Evolutionary conservation across 2,113 vertebrate species (phyloP), one percentile per base, ranked within the genome.

Genomic region (Elanus axillaris): DNA sequence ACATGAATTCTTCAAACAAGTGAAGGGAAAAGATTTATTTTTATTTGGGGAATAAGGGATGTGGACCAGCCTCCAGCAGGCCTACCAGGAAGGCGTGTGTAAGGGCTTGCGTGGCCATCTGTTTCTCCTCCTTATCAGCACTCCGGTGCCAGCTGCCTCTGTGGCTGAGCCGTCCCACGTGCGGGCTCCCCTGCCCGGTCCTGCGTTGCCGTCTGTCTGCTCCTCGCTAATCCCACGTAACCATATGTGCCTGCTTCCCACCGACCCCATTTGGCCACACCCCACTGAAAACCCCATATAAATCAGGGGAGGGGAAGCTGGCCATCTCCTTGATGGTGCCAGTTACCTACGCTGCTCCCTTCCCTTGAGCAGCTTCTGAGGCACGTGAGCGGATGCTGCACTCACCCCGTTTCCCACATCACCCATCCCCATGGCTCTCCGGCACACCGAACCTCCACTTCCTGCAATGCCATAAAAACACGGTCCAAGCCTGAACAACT

Each of bases 71-170:
- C 89, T 96, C 86, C 95, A 95, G 95, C 95, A 95, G 91, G 93
- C 86, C 95, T 93, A 94, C 86, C 88, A 95, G 91, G 80, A 96
- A 97, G 95, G 91, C 84, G 55, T 93, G 83, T 95, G 93, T 96
- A 96, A 94, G 95, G 95, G 89, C 84, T 96, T 87, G 76, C 32
- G 5, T 67, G 91, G 80, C 96, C 96, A 97, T 96, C 94, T 96
- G 96, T 93, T 94, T 96, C 93, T 96, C 83, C 94, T 97, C 91
- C 89, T 92, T 96, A 96, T 96, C 84, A 92, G 86, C 11, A 2
- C 91, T 96, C 76, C 4, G 0, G 73, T 96, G 94, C 95, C 95
- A 96, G 94, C 95, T 94, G 95, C 95, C 91, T 96, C 86, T 95
- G 91, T 10, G 90, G 94, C 94, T 93, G 78, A 93, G 94, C 94